phyloP scores from a whole-genome alignment of 1,140 invertebrate genomes.

The Caenorhabditis brenneri region DNA sequence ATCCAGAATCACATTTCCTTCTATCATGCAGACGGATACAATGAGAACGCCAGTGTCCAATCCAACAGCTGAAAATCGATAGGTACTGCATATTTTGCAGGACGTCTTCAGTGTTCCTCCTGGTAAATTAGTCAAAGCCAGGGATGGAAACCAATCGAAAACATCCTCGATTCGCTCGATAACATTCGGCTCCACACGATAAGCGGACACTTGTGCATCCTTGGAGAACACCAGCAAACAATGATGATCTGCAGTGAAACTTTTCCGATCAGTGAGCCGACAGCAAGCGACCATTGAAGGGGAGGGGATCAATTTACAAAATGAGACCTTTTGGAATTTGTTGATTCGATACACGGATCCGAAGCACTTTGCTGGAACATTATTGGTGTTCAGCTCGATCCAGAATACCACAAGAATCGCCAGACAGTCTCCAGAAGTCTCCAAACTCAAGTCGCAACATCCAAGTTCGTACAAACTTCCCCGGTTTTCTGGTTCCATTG shows the following conservation, averaged over 20 bases:
- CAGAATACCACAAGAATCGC: constrained; percentile 19
- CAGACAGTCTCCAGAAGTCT: neutral
- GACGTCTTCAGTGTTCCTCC: neutral
- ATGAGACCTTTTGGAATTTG: neutral
- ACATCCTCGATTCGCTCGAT: constrained; percentile 10
- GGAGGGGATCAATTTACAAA: neutral
- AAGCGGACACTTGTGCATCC: constrained; percentile 14
- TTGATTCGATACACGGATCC: constrained; percentile 3
- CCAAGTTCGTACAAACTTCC: constrained; percentile 3
- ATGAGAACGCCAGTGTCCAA: neutral
- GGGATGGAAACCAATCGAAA: constrained; percentile 17
- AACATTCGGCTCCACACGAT: neutral
- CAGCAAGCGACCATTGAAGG: constrained; percentile 19
- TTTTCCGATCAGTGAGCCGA: neutral
- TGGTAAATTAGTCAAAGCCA: constrained; percentile 11
- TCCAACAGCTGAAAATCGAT: neutral
- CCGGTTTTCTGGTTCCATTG: constrained; percentile 11
- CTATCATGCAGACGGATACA: neutral
- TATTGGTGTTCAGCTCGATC: constrained; percentile 1
- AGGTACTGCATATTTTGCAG: neutral
- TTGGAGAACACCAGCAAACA: constrained; percentile 3
- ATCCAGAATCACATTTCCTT: constrained; percentile 29
- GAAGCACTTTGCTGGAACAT: constrained; percentile 5
- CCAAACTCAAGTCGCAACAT: constrained; percentile 11
- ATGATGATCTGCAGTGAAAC: neutral